phyloP scores from a whole-genome alignment of 2,888 invertebrate genomes.

The Margaritifera margaritifera region DNA sequence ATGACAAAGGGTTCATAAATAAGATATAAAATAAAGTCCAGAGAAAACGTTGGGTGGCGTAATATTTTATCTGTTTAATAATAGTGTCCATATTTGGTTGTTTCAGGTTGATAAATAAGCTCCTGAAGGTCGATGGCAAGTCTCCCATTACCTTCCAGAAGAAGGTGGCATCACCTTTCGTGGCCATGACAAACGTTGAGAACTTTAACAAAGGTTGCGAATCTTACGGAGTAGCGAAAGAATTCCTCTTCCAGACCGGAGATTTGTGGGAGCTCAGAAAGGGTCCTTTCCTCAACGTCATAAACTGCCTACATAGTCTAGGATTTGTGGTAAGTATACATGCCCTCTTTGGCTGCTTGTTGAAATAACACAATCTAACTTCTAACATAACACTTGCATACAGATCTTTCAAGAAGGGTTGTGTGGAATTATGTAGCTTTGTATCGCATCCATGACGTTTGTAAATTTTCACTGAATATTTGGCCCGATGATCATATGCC shows the following conservation, averaged over 20 bases:
- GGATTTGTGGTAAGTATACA: constrained; percentile 55
- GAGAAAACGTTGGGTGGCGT: no score
- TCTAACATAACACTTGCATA: no score
- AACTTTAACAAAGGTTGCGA: constrained; percentile 62
- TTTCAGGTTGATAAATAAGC: constrained; percentile 64
- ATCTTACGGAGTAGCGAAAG: constrained; percentile 59
- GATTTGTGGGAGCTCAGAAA: constrained; percentile 68
- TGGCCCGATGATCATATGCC: no score
- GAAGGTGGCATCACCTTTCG: constrained; percentile 66
- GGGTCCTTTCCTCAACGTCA: constrained; percentile 66
- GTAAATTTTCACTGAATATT: no score
- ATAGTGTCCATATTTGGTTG: neutral
- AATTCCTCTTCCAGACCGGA: constrained; percentile 58
- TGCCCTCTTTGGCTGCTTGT: no score
- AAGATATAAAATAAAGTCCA: no score
- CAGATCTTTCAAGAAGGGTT: no score
- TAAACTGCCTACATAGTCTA: constrained; percentile 65
- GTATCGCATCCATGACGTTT: no score
- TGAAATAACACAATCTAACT: no score
- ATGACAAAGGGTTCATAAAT: no score
- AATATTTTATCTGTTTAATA: constrained; percentile 2
- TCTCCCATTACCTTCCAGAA: constrained; percentile 54
- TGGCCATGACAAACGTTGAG: constrained; percentile 69
- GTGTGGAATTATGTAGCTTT: no score
- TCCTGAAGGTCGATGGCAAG: constrained; percentile 59